These are phyloP conservation scores for Otolemur crassicaudatus DNA, from an alignment of 2,797 vertebrate species.

Conservation along the genomic window DNA sequence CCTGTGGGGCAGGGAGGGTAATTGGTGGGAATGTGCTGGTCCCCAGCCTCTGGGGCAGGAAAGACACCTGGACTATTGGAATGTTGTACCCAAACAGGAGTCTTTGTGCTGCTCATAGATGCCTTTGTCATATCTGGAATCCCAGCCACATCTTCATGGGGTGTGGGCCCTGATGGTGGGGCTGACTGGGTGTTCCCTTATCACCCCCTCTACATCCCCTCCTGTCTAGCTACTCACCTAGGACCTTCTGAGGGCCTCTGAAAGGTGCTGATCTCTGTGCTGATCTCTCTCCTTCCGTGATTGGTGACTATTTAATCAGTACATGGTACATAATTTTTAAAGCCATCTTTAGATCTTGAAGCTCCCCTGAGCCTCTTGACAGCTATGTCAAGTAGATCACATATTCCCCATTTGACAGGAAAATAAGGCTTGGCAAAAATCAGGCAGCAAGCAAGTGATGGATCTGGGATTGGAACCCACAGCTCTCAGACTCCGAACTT, in stretches of 20 bases:
- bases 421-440: conserved; percentile 33
- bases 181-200: conserved; percentile 29
- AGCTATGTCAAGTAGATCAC: not conserved
- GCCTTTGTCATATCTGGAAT: conserved; percentile 63
- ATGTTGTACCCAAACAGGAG: conserved; percentile 26
- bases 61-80: not conserved
- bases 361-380: not conserved
- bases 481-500: conserved; percentile 26
- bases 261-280: not conserved
- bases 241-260: not conserved
- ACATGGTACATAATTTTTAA: not conserved
- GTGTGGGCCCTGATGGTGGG: not conserved
- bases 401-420: not conserved
- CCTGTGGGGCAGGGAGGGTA: not conserved
- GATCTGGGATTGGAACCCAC: conserved; percentile 15
- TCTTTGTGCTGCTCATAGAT: conserved; percentile 48
- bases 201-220: not conserved
- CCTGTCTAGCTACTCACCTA: not conserved
- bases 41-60: conserved; percentile 20
- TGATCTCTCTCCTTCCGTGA: not conserved
- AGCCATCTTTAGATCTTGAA: not conserved
- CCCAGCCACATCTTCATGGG: not conserved
- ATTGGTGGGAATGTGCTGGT: not conserved
- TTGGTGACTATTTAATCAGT: conserved; percentile 5
- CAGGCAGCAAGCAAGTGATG: not conserved